phyloP scores from a whole-genome alignment of 2,888 invertebrate genomes.

The Synergus gifuensis region DNA sequence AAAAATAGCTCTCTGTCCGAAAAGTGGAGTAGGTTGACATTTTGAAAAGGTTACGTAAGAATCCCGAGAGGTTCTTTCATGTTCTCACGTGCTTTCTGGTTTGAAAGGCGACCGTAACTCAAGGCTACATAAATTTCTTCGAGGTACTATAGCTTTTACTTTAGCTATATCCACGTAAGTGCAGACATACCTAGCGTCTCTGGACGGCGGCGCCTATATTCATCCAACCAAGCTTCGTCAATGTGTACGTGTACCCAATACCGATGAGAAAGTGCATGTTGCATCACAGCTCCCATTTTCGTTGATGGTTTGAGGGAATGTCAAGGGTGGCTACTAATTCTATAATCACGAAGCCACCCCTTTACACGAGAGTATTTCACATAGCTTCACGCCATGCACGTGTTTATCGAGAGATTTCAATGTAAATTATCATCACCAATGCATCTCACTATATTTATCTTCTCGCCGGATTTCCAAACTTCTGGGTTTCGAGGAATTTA shows the following conservation, averaged over 20 bases:
- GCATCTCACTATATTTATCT: neutral
- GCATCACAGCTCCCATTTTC: neutral
- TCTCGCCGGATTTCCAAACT: neutral
- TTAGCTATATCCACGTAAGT: neutral
- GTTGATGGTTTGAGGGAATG: slow-evolving; percentile 17
- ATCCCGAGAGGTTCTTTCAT: slow-evolving; percentile 52
- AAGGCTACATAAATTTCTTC: slow-evolving; percentile 55
- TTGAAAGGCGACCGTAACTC: slow-evolving; percentile 54
- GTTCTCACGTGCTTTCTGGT: slow-evolving; percentile 45
- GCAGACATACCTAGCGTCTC: neutral
- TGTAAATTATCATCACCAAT: slow-evolving; percentile 13
- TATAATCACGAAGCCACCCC: slow-evolving; percentile 24
- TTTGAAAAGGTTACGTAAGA: slow-evolving; percentile 57
- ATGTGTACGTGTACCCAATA: neutral
- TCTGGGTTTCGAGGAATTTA: neutral
- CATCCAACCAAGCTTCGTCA: neutral
- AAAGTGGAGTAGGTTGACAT: slow-evolving; percentile 60
- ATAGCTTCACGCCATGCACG: slow-evolving; percentile 13
- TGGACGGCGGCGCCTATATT: neutral
- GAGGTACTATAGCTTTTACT: slow-evolving; percentile 41
- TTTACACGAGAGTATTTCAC: slow-evolving; percentile 17
- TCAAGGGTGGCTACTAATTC: slow-evolving; percentile 35
- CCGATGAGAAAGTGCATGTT: neutral
- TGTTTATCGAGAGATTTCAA: slow-evolving; percentile 16
- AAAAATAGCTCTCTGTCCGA: slow-evolving; percentile 57